A percentile compares a stretch with the other conserved stretches of the same genome.
Evolutionary conservation across 2,113 vertebrate species (phyloP).

Genomic region (Nycticorax nycticorax): DNA sequence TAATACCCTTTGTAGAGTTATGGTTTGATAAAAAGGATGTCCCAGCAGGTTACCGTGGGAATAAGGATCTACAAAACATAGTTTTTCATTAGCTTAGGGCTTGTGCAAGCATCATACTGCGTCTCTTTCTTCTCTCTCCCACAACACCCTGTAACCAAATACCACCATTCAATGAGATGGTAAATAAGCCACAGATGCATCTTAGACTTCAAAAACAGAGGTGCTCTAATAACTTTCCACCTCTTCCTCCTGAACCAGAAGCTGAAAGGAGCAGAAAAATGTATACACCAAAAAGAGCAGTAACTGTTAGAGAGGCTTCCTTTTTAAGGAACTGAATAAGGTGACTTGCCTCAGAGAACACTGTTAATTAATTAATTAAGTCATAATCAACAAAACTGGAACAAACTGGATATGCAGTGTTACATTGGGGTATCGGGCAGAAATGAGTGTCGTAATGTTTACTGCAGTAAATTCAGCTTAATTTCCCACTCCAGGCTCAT

Average conservation of each 20-base stretch:
- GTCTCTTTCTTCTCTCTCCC: slow-evolving; percentile 13
- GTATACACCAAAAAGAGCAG: background rate
- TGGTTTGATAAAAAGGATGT: slow-evolving; percentile 2
- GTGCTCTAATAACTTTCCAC: background rate
- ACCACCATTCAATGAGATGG: slow-evolving; percentile 27
- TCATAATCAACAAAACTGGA: background rate
- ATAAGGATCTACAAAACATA: slow-evolving; percentile 23
- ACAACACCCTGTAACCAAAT: slow-evolving; percentile 44
- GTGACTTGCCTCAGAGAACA: background rate
- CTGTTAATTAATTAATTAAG: background rate
- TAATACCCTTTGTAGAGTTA: background rate
- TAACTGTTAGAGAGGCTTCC: background rate
- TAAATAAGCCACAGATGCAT: slow-evolving; percentile 30
- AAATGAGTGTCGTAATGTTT: background rate
- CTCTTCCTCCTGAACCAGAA: background rate
- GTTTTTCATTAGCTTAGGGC: slow-evolving; percentile 27
- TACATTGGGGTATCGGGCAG: background rate
- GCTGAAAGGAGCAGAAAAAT: background rate
- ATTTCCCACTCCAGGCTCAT: background rate
- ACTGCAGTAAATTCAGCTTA: background rate
- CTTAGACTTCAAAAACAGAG: slow-evolving; percentile 32
- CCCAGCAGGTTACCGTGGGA: slow-evolving; percentile 42
- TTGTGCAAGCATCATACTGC: background rate
- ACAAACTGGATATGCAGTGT: background rate
- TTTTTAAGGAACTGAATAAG: background rate